These are phyloP conservation scores for Formica selysi DNA, from an alignment of 1,140 invertebrate species.

Conservation along the genomic window DNA sequence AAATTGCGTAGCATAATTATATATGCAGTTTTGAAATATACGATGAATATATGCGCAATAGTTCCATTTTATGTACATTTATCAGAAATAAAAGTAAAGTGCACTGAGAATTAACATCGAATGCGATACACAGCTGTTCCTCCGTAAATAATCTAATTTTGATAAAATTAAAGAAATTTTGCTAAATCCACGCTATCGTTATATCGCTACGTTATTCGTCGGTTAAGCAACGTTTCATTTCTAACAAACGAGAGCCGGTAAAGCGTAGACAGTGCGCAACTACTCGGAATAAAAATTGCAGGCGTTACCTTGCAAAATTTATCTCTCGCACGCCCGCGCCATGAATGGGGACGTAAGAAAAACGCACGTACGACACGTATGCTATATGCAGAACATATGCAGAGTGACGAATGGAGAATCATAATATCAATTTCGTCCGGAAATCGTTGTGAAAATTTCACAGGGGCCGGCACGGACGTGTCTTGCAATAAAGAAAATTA, in stretches of 20 bases:
- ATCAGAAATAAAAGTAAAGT: background rate
- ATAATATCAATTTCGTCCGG: slow-evolving; percentile 64
- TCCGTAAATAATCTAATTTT: too few species aligned
- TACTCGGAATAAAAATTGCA: slow-evolving; percentile 29
- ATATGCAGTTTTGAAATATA: background rate
- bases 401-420: slow-evolving; percentile 47
- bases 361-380: slow-evolving; percentile 17
- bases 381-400: background rate
- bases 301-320: slow-evolving; percentile 24
- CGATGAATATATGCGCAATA: background rate
- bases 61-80: background rate
- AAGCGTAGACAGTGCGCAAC: background rate
- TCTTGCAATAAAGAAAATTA: slow-evolving; percentile 56
- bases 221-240: background rate
- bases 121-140: background rate
- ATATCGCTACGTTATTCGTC: background rate
- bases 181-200: too few species aligned
- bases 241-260: background rate
- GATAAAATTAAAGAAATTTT: too few species aligned
- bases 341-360: slow-evolving; percentile 5
- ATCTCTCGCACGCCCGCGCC: slow-evolving; percentile 12
- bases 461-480: background rate
- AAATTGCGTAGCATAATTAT: background rate
- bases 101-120: background rate
- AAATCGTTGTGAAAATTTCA: slow-evolving; percentile 68